A percentile compares a stretch with the other conserved stretches of the same genome.
Conservation (phyloP, 2,797 vertebrate species). For the Morelia viridis region DNA sequence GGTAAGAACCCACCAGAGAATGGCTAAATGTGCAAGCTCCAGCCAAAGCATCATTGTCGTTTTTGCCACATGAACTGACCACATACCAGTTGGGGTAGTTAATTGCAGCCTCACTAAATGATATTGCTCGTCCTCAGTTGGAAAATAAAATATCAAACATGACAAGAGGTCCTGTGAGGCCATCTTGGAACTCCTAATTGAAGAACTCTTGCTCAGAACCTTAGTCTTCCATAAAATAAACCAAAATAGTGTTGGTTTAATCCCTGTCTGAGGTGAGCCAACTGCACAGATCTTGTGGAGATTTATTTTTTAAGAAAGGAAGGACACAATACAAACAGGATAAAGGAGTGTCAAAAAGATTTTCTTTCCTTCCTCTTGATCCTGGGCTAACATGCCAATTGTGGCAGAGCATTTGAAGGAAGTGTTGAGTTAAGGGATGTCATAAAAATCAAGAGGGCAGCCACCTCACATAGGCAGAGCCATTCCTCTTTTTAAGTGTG, state of each 20-base stretch:
- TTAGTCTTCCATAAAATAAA: neutral
- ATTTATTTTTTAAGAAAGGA: neutral
- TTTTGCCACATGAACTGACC: neutral
- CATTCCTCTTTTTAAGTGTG: too few relatives aligned
- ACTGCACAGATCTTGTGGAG: neutral
- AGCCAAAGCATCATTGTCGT: accelerated
- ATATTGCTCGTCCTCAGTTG: neutral
- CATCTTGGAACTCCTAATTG: too few relatives aligned
- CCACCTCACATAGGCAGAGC: too few relatives aligned
- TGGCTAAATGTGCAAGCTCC: neutral
- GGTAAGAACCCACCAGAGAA: constrained; percentile 66
- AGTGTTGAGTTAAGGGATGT: neutral
- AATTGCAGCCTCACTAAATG: neutral
- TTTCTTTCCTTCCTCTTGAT: neutral
- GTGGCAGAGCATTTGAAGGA: neutral
- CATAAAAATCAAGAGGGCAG: neutral
- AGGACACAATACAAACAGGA: neutral
- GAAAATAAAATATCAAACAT: neutral
- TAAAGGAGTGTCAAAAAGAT: too few relatives aligned
- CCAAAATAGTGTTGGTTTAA: neutral
- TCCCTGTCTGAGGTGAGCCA: neutral
- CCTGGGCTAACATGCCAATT: neutral
- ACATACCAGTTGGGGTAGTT: too few relatives aligned
- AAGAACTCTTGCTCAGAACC: neutral
- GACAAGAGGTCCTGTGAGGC: neutral